These are phyloP conservation scores for Equus przewalskii DNA, from an alignment of 2,113 vertebrate genomes.

Conservation along the genomic window DNA sequence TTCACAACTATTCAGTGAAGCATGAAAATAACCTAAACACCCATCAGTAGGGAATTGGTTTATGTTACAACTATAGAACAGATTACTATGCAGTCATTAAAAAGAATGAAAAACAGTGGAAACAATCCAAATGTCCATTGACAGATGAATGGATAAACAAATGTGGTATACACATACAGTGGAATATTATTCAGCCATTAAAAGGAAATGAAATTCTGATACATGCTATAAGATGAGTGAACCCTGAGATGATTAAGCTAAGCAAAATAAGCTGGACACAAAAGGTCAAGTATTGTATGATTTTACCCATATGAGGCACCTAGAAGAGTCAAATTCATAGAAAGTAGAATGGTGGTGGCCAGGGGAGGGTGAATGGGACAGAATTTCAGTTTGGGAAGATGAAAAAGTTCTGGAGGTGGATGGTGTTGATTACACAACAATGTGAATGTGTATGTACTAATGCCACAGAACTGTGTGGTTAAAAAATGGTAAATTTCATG, in stretches of 20 bases:
- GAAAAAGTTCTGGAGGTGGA: background rate
- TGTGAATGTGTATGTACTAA: background rate
- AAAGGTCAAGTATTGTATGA: background rate
- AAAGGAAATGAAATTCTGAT: constrained; percentile 7
- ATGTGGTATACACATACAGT: background rate
- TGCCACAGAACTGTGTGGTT: background rate
- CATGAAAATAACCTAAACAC: background rate
- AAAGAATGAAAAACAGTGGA: background rate
- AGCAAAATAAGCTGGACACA: background rate
- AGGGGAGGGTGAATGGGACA: too few species aligned
- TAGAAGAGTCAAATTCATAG: background rate
- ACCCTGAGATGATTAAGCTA: background rate
- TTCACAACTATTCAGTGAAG: background rate
- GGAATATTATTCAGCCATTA: background rate
- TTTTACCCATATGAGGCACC: too few species aligned
- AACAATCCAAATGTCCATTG: background rate
- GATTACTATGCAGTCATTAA: background rate
- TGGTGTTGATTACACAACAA: background rate
- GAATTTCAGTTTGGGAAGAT: background rate
- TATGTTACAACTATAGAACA: background rate
- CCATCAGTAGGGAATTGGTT: background rate
- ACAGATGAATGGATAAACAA: background rate
- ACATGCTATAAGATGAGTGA: background rate
- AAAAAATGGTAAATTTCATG: background rate
- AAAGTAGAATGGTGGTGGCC: background rate